Evolutionary conservation across 2,113 vertebrate genomes (phyloP), one percentile per base, ranked within the genome.

Genomic region (Tychaedon coryphoeus): DNA sequence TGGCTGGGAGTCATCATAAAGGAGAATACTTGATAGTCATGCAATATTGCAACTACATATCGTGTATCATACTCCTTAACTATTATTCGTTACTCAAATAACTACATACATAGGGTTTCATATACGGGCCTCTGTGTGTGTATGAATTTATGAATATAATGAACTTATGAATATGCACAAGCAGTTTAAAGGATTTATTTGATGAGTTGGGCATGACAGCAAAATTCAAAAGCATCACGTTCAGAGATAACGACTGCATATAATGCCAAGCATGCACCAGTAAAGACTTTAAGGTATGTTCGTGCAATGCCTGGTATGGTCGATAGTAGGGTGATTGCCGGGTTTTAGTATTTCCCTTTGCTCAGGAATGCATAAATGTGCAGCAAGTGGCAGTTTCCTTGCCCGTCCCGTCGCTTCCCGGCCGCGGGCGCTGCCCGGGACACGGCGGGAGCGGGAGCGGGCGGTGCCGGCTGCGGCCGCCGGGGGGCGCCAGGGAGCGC

Each of bases 361-460:
- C 25, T 19, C 23, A 24, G 66, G 56, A 40, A 34, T 1, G 67
- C 26, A 3, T 7, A 2, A 3, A 14, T 1, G 51, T 24, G 29
- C n/a, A 31, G 61, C 26, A 2, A 6, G 0, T 0, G 3, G 18
- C 1, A 4, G 11, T 15, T 11, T 9, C 2, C 2, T 9, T 51
- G 7, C 2, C 29, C 6, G 5, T 5, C 4, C 15, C 0, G 33
- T 6, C 16, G 34, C 51, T 42, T 12, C 40, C 33, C 33, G 14
- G 34, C 42, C 48, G 31, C 29, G 48, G 56, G 47, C 13, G 14
- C 53, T 31, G n/a, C 9, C 28, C 17, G n/a, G 48, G 69, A 54
- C 47, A 0, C 33, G 33, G 8, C 51, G 2, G 64, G n/a, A 67
- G 76, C 50, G 50, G 50, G 64, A 17, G 14, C 65, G 12, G 64